Evolutionary conservation across 2,113 vertebrate species (phyloP), one percentile per base, ranked within the genome.

Genomic region (Gallinago undulata): DNA sequence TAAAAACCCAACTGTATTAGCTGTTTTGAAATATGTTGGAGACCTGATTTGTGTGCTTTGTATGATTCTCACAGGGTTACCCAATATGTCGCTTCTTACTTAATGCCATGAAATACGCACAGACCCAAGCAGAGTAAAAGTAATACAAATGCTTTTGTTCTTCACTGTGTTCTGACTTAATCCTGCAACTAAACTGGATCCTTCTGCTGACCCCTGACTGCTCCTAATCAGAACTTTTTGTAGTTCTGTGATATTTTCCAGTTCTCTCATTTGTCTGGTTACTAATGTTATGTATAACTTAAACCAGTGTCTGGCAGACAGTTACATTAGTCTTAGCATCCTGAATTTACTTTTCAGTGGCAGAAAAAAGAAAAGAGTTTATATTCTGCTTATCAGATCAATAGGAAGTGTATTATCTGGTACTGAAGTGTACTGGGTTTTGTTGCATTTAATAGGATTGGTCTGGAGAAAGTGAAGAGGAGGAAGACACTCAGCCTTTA

Each of bases 391-490:
- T 72, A 41, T 78, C 28, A 28, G n/a, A n/a, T 74, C 15, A 82
- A 25, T 25, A 72, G 59, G 55, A 90, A 48, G 31, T 27, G 25
- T 75, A 27, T 22, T 62, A 0, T 16, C 11, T 79, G 63, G 39
- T 64, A 53, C n/a, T 91, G 63, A 93, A 76, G 12, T 4, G 4
- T 68, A 8, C 57, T 73, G 77, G 22, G 10, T n/a, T 80, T 75
- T 92, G 31, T 92, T 93, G 72, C 39, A 41, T 67, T 91, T 77
- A 15, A 59, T 84, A 99, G 99, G 98, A 99, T 37, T 99, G 98
- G 99, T 99, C 99, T 92, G 99, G 99, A 95, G 98, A 99, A 53
- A 99, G 99, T 94, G 99, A 98, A 28, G 98, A 98, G n/a, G 98
- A 98, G 4, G 99, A 99, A 5, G 99, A 99, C 89, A 96, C 98